Evolutionary conservation across 2,888 invertebrate species (phyloP), one percentile per base, ranked within the genome.

Genomic region (Cheilosia impressa): DNA sequence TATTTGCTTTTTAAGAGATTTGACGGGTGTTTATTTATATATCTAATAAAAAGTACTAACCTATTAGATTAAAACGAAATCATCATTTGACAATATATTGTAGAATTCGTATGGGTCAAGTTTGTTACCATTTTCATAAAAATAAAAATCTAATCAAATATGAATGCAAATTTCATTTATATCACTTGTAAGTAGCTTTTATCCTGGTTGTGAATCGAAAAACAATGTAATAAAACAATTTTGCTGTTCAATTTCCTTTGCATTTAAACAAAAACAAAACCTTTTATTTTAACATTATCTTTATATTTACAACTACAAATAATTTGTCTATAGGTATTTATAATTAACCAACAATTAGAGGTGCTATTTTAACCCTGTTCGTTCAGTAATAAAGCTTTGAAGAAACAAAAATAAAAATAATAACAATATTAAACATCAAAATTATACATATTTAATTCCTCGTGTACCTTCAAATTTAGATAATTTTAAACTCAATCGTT

Each of bases 161-260:
- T 52, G 31, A 45, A 24, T 17, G 31, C 41, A 4, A 31, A 73
- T 24, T 62, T 52, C 55, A 31, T n/a, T 31, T 68, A 68, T 45
- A 78, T 60, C 57, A 38, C 63, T 76, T 71, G 41, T 31, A 31
- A 31, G 31, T 63, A 72, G 81, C 76, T 81, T 85, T 77, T 72
- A 81, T 72, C 81, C 81, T 85, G 85, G 85, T 85, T 85, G 85
- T 85, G 85, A 85, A 68, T 76, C 50, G 60, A 76, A 45, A 63
- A 57, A 9, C 31, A 47, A 38, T 9, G 27, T 53, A 68, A 73
- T 24, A 58, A 53, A 77, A 62, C 19, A 79, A 50, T 62, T 53
- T 82, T 71, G 52, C 78, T 77, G 58, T 60, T 47, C 4, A 66
- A 69, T 17, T 60, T 52, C 65, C 69, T 77, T 81, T 22, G 58